Percentiles rank a stretch among this genome's conserved stretches.
phyloP scores from a whole-genome alignment of 1,140 invertebrate species.

The Zophobas morio region DNA sequence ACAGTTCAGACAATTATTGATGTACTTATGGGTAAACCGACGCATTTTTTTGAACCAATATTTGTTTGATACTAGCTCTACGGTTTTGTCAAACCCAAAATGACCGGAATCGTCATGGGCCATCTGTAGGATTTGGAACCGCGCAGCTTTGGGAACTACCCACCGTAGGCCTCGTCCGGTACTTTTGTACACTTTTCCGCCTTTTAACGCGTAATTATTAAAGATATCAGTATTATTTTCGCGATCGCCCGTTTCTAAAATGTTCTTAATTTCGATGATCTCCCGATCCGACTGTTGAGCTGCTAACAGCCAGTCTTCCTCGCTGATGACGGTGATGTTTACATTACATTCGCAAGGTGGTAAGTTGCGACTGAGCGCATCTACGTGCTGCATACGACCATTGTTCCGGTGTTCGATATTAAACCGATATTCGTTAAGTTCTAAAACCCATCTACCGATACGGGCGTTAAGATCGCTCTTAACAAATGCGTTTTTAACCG shows the following conservation, averaged over 20 bases:
- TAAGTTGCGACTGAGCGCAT: not conserved
- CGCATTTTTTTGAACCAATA: slow-evolving; percentile 64
- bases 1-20: slow-evolving; percentile 60
- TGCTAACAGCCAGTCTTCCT: slow-evolving; percentile 48
- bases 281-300: not conserved
- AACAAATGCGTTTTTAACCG: not conserved
- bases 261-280: not conserved
- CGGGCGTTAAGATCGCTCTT: not conserved
- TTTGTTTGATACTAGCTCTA: slow-evolving; percentile 55
- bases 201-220: slow-evolving; percentile 36
- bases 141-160: slow-evolving; percentile 56
- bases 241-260: not conserved
- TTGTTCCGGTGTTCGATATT: not conserved
- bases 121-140: slow-evolving; percentile 59
- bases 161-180: slow-evolving; percentile 55
- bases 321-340: slow-evolving; percentile 12
- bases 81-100: slow-evolving; percentile 59
- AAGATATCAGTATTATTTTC: not conserved
- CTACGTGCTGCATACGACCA: not conserved
- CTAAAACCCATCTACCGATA: not conserved
- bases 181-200: slow-evolving; percentile 54
- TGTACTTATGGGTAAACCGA: slow-evolving; percentile 59
- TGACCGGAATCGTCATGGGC: slow-evolving; percentile 7
- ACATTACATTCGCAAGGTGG: not conserved
- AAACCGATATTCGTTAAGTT: not conserved